Evolutionary conservation across 92 coral and sea anemone species (phyloP), one percentile per base, ranked within the genome.

Genomic region (Epizoanthus illoricatus): DNA sequence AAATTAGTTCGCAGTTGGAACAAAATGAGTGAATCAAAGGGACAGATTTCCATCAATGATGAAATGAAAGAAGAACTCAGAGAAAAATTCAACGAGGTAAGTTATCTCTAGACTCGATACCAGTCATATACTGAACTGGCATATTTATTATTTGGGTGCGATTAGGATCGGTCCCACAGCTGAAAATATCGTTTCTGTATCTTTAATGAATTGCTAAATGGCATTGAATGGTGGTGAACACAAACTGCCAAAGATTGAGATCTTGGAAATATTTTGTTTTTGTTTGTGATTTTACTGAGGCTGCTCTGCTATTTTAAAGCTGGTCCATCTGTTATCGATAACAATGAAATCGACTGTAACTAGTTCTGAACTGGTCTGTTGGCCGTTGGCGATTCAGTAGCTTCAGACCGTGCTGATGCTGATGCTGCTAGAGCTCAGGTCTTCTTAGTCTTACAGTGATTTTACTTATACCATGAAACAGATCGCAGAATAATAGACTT

Each of bases 21-120:
- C 65, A 59, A 24, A 59, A 81, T 68, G 85, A 69, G 54, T 41
- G 68, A 54, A 12, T 52, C 64, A 52, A 81, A 81, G 65, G 78
- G 75, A 58, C 78, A 68, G 41, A 68, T 81, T 28, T 55, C 85
- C n/a, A 68, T 81, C 15, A 71, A 81, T 71, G 75, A 81, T 28
- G 85, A 68, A 81, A 71, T 71, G 75, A 59, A 65, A 54, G 68
- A 82, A 12, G 86, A 82, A 41, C 69, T 60, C 16, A 82, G 68
- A 49, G 78, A 68, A 21, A 71, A 81, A 69, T 81, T 68, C 10
- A 69, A 21, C 15, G 78, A 71, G 85, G 78, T 81, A 69, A 71
- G 71, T 39, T 41, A 70, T 62, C 24, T 58, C 70, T 70, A 54
- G 47, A 70, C 75, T 40, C 1, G 8, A 7, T 70, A 54, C 42